Base-by-base conservation (phyloP, 2,113 vertebrate genomes). In the Hemibagrus wyckioides region DNA sequence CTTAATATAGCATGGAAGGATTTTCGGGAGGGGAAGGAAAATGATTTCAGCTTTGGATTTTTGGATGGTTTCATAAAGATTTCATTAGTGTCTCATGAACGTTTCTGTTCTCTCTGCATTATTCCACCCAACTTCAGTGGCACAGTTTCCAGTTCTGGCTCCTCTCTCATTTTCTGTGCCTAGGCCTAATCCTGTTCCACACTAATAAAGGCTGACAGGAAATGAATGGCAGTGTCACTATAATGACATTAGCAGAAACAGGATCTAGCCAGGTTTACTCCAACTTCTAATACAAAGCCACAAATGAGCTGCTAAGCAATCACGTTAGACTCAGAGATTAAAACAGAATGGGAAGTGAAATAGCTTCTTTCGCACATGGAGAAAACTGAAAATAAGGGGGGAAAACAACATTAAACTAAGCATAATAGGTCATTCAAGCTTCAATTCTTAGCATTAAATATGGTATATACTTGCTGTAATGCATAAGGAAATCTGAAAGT, bases 161-260 rank as follows among this genome's bases (percentile, higher is more conserved):
- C 41, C 63, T 21, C 61, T 80, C 54, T 88, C 52, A 82, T 86
- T 56, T 84, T 69, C 44, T 82, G 59, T 88, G 59, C 65, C 83
- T 86, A 71, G 65, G 67, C 67, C 76, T 75, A 88, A 87, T 92
- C 59, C 80, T 85, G 88, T 85, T 86, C 69, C 71, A 85, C 71
- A 87, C 59, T 77, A 89, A 90, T 86, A 82, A 86, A 89, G 33
- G 50, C 65, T 82, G 89, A 92, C 77, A 75, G 82, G 76, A 91
- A 88, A 88, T 82, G 79, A 82, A 89, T 83, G 81, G 84, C 61
- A 82, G 73, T 71, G 85, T 79, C 73, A 80, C 84, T 59, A 79
- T 73, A 88, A 88, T 88, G 61, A 82, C 81, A 81, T 88, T 84
- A 85, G 86, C 85, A 88, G 84, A 86, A 87, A 87, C 76, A 83